Conservation (phyloP, 1,140 invertebrate genomes). For the Tigriopus japonicus region DNA sequence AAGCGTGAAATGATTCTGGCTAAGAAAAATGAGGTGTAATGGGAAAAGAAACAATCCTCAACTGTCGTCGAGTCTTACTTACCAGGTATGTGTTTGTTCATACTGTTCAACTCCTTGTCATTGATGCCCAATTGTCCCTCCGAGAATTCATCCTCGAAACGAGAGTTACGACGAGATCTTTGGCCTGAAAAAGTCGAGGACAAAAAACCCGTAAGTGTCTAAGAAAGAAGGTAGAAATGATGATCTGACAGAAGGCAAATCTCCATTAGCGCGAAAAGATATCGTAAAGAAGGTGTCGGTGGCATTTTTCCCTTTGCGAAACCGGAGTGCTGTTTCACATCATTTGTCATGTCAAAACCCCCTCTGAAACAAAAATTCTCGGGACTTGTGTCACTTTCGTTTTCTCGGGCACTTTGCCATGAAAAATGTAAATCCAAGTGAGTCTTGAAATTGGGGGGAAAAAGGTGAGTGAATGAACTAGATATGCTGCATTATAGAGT, state of each 20-base stretch:
- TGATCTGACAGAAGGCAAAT: neutral
- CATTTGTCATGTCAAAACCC: neutral
- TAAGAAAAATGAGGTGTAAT: neutral
- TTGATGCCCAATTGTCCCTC: slow-evolving; percentile 13
- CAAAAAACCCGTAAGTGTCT: neutral
- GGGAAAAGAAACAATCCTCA: neutral
- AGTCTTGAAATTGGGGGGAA: too few species aligned
- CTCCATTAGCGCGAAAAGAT: neutral
- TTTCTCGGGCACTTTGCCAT: too few species aligned
- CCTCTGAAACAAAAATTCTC: too few species aligned
- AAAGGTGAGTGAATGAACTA: too few species aligned
- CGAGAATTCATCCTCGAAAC: slow-evolving; percentile 11
- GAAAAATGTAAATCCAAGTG: too few species aligned
- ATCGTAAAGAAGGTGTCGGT: neutral
- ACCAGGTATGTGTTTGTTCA: slow-evolving; percentile 15
- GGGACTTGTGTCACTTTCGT: too few species aligned
- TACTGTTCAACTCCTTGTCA: slow-evolving; percentile 13
- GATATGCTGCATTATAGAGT: too few species aligned
- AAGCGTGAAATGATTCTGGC: neutral
- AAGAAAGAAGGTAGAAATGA: neutral
- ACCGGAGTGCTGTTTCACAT: neutral
- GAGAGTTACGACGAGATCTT: neutral
- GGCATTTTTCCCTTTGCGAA: neutral
- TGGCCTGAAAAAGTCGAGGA: neutral
- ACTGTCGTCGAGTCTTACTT: neutral